phyloP scores from a whole-genome alignment of 2,888 invertebrate genomes.

The Tethea ocularis region DNA sequence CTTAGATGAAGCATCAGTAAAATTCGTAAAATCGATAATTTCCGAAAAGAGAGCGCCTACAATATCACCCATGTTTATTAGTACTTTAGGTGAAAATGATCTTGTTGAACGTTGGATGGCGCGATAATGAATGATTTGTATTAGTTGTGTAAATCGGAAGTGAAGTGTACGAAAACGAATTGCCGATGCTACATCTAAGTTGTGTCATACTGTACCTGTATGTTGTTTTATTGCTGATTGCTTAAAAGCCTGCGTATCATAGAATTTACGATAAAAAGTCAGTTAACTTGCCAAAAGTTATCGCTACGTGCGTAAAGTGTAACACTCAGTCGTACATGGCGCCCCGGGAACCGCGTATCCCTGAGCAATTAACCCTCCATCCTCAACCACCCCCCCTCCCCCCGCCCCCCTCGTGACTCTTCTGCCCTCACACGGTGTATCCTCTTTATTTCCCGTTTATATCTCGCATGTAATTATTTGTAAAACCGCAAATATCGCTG shows the following conservation, averaged over 20 bases:
- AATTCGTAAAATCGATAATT: too few species aligned
- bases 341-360: neutral
- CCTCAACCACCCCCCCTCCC: neutral
- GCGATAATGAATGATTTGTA: too few species aligned
- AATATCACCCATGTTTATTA: too few species aligned
- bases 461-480: neutral
- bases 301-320: neutral
- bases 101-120: too few species aligned
- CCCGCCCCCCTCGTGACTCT: neutral
- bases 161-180: too few species aligned
- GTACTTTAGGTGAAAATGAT: too few species aligned
- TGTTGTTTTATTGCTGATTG: neutral
- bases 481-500: neutral
- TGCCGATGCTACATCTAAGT: too few species aligned
- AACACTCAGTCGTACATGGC: neutral
- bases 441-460: slow-evolving; percentile 1
- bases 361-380: neutral
- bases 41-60: too few species aligned
- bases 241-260: neutral
- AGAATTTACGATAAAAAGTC: neutral
- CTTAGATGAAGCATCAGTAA: too few species aligned
- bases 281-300: neutral
- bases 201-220: too few species aligned
- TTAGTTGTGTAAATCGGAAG: too few species aligned
- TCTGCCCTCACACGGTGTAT: neutral